Evolutionary conservation across 2,113 vertebrate species (phyloP).

Genomic region (Cyphomyrus plagiostoma): DNA sequence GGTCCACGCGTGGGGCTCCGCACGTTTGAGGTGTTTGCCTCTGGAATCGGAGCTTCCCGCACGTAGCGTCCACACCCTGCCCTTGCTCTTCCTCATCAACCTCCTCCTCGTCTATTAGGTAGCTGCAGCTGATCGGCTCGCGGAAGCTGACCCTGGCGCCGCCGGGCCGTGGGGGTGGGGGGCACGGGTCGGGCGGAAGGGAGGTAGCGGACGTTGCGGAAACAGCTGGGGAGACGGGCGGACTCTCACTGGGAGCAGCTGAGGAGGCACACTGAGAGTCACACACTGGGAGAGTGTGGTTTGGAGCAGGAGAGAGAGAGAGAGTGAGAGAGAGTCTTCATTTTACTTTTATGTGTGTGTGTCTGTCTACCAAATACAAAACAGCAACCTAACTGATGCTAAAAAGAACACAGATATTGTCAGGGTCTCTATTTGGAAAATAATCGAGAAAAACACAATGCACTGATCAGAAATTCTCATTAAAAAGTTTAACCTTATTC

Average conservation of each 20-base stretch:
- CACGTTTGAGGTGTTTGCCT: constrained; percentile 25
- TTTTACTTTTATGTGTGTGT: neutral
- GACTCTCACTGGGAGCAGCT: constrained; percentile 29
- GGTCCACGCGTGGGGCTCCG: constrained; percentile 56
- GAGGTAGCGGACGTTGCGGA: constrained; percentile 45
- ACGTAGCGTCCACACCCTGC: constrained; percentile 49
- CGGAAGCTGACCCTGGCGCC: constrained; percentile 71
- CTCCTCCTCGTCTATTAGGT: constrained; percentile 43
- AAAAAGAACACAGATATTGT: neutral
- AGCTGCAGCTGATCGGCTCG: constrained; percentile 70
- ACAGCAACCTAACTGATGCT: neutral
- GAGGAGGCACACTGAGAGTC: neutral
- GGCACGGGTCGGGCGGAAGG: constrained; percentile 23
- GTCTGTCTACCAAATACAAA: neutral
- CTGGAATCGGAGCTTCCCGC: constrained; percentile 42
- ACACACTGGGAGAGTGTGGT: neutral
- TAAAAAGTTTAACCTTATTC: neutral
- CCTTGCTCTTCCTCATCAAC: constrained; percentile 45
- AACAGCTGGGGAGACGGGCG: constrained; percentile 32
- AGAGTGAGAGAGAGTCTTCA: neutral
- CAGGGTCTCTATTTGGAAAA: neutral
- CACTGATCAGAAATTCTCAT: neutral
- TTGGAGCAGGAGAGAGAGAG: neutral
- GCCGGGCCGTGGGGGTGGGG: constrained; percentile 36
- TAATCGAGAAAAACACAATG: neutral